Conservation (phyloP, 2,797 vertebrate genomes). For the Iguana delicatissima region DNA sequence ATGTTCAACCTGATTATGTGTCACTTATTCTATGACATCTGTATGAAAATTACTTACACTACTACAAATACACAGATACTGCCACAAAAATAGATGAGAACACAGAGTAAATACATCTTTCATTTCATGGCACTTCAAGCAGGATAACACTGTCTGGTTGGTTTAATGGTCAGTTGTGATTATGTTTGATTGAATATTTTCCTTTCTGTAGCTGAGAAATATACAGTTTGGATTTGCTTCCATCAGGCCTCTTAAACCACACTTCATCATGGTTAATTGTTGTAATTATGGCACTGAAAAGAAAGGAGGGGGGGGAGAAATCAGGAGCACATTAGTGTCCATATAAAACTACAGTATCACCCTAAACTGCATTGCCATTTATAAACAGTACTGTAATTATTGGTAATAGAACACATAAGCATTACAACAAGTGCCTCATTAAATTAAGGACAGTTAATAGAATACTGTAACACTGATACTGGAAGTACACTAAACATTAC, state of each 20-base stretch:
- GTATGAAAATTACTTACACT: constrained; percentile 75
- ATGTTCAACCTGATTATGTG: constrained; percentile 69
- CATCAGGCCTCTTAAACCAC: constrained; percentile 97
- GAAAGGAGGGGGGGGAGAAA: constrained; percentile 53
- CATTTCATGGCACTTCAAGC: constrained; percentile 79
- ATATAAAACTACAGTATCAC: constrained; percentile 52
- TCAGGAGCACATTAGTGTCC: constrained; percentile 34
- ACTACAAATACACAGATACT: constrained; percentile 77
- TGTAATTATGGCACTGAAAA: constrained; percentile 94
- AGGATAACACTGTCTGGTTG: constrained; percentile 76
- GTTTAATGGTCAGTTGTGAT: constrained; percentile 78
- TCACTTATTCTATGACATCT: constrained; percentile 68
- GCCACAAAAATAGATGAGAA: constrained; percentile 69
- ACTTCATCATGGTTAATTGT: constrained; percentile 99
- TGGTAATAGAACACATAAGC: constrained; percentile 35
- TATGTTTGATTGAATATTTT: constrained; percentile 98
- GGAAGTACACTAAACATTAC: constrained; percentile 21
- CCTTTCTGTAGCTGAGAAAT: constrained; percentile 99
- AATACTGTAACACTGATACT: constrained; percentile 20
- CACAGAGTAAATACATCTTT: constrained; percentile 76
- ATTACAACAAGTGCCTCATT: constrained; percentile 34
- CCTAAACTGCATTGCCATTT: constrained; percentile 55
- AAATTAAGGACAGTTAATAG: constrained; percentile 34
- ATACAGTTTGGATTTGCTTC: constrained; percentile 98
- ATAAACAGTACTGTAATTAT: constrained; percentile 47